Conservation (phyloP, 2,113 vertebrate species). For the Tachuris rubrigastra region DNA sequence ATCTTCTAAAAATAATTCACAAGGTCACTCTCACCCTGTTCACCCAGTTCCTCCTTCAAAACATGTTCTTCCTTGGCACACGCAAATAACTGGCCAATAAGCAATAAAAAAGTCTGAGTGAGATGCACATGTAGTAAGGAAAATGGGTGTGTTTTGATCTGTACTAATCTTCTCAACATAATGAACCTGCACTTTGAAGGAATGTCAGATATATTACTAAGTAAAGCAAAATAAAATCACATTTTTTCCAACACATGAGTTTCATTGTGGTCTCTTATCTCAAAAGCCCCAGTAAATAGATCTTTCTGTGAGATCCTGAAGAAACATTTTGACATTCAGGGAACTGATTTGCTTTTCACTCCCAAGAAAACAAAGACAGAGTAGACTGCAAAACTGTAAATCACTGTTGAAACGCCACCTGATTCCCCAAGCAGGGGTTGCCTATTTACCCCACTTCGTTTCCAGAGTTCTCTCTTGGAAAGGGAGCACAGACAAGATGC, state of each 20-base stretch:
- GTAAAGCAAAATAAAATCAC: not conserved
- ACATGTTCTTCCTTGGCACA: fast-evolving
- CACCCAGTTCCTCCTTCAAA: not conserved
- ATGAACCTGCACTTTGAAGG: not conserved
- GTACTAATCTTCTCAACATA: not conserved
- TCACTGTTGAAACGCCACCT: not conserved
- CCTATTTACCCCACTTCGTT: not conserved
- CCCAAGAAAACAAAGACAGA: not conserved
- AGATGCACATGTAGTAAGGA: not conserved
- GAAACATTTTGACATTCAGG: not conserved
- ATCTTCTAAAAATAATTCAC: not conserved
- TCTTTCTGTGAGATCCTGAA: not conserved
- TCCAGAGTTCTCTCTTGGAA: not conserved
- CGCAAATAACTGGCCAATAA: not conserved
- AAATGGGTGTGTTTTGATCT: not conserved
- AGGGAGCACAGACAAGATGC: not conserved
- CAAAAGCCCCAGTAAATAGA: not conserved
- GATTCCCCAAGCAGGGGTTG: not conserved
- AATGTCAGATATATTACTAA: not conserved
- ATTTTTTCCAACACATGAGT: not conserved
- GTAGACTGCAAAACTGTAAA: not conserved
- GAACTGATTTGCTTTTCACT: not conserved
- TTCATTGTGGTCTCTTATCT: not conserved
- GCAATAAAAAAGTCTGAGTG: not conserved
- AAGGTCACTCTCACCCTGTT: not conserved